Base-by-base conservation (phyloP, 1,140 invertebrate genomes). In the Kradibia gibbosae region DNA sequence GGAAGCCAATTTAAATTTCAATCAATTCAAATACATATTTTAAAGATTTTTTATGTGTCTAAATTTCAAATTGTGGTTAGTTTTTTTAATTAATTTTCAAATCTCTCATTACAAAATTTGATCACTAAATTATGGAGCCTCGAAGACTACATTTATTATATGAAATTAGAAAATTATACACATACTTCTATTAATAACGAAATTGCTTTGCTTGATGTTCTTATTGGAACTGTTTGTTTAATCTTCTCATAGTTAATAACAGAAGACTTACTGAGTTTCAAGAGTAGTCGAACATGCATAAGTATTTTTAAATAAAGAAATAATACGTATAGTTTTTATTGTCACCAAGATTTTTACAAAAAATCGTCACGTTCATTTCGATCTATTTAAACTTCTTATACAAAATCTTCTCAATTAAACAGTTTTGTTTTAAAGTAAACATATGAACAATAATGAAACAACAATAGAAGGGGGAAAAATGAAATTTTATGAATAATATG, bases 1-100 rank as follows among this genome's bases (percentile, higher is more conserved):
- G 34, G 3, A 67, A 53, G 7, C 62, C 22, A 67, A 67, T 67
- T 67, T 67, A 67, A 67, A 34, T 67, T 62, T 67, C 28, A 39
- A 67, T 67, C 20, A n/a, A 15, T 67, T 67, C 20, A 15, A 39
- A 67, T 67, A 3, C n/a, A n/a, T 5, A 7, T 39, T 39, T 39
- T 39, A 67, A 39, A 39, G 2, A 39, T 17, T 39, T 67, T 67
- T 67, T 67, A 67, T 36, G 7, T 67, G 34, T 67, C 20, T 67
- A 34, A 67, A 39, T n/a, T 36, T n/a, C 0, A 22, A 39, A 8
- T 22, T n/a, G 34, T 39, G 22, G 20, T 67, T 39, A 4, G 8
- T n/a, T 39, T 39, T 67, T 67, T 10, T 39, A 36, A 1, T n/a
- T 1, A 11, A 13, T 67, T 67, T 34, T 67, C 15, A 3, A 36